Percentiles rank a stretch among this genome's conserved stretches.
phyloP scores from a whole-genome alignment of 2,888 invertebrate genomes.

The Hyposoter dolosus region DNA sequence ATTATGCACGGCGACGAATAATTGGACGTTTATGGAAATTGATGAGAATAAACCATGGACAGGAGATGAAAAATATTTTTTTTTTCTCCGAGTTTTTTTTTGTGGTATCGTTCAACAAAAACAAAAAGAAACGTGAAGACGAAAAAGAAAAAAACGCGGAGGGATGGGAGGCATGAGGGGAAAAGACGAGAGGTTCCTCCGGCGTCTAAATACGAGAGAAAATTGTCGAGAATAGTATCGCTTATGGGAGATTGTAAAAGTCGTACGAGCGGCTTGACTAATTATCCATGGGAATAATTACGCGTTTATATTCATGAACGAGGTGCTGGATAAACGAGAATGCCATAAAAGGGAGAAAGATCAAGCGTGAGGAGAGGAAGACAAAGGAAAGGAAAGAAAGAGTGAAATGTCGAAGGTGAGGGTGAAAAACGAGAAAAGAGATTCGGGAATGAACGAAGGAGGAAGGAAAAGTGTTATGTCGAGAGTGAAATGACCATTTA shows the following conservation, averaged over 20 bases:
- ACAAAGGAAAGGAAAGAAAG: neutral
- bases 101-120: neutral
- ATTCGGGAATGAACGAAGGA: neutral
- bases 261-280: conserved; percentile 21
- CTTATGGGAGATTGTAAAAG: conserved; percentile 6
- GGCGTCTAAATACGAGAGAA: conserved; percentile 2
- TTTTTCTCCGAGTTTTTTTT: neutral
- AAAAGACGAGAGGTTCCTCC: conserved; percentile 10
- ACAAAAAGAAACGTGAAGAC: neutral
- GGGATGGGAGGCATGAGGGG: neutral
- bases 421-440: neutral
- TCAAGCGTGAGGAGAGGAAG: neutral
- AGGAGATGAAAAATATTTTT: neutral
- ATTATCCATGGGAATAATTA: conserved; percentile 55
- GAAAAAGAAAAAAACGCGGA: neutral
- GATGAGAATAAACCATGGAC: neutral
- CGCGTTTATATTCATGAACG: neutral
- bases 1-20: neutral
- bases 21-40: neutral
- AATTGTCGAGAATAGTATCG: conserved; percentile 43
- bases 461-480: conserved; percentile 2
- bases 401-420: neutral
- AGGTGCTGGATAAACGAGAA: conserved; percentile 21
- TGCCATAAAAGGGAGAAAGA: neutral
- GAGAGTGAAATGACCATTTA: conserved; percentile 35